Evolutionary conservation across 2,797 vertebrate species (phyloP).

Genomic region (Hydrophis major): DNA sequence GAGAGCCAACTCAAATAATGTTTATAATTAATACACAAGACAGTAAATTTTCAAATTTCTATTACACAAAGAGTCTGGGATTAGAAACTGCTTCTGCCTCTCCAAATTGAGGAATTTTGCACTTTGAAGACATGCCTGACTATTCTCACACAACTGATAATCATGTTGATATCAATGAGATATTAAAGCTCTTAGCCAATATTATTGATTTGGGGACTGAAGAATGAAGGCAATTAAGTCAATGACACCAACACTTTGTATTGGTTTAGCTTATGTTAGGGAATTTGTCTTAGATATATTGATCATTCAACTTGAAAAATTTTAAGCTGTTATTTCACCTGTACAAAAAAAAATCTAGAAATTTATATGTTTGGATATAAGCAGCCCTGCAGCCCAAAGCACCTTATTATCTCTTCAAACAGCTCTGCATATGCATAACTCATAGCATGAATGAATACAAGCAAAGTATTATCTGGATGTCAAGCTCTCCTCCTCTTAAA

Average conservation of each 20-base stretch:
- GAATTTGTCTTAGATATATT: background rate
- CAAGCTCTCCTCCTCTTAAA: background rate
- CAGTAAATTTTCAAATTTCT: background rate
- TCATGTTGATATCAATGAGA: background rate
- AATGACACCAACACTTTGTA: background rate
- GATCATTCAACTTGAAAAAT: background rate
- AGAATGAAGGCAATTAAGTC: background rate
- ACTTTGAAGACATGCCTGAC: background rate
- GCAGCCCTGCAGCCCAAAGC: background rate
- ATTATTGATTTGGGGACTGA: background rate
- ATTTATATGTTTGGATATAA: background rate
- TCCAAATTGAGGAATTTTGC: background rate
- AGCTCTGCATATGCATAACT: background rate
- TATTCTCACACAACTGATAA: background rate
- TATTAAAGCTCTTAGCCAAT: background rate
- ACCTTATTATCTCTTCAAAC: slow-evolving; percentile 2
- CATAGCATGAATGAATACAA: background rate
- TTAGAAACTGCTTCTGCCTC: background rate
- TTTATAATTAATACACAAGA: background rate
- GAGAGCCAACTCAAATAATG: background rate
- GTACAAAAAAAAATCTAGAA: background rate
- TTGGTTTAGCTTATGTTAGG: background rate
- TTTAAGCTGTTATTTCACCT: background rate
- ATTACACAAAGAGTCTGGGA: background rate
- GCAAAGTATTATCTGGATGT: background rate